A percentile compares a stretch with the other conserved stretches of the same genome.
Conservation (phyloP, 1,140 invertebrate genomes). For the Drosophila micromelanica region DNA sequence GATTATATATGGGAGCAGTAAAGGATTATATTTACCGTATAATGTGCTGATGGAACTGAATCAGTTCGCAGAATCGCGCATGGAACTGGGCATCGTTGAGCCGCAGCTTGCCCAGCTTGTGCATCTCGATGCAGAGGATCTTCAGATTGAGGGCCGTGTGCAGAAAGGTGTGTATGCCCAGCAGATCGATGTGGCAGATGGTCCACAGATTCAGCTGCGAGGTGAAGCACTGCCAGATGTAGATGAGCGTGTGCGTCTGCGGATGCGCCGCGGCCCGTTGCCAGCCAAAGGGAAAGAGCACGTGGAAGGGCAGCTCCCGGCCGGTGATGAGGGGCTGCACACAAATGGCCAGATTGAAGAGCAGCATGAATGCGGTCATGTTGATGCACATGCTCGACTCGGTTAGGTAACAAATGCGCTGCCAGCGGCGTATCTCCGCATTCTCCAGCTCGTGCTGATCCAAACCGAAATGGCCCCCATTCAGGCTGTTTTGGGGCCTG, state of each 20-base stretch:
- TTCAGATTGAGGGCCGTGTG: slow-evolving; percentile 71
- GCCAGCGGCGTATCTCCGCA: slow-evolving; percentile 41
- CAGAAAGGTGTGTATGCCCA: slow-evolving; percentile 52
- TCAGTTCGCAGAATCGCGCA: slow-evolving; percentile 25
- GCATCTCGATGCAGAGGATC: slow-evolving; percentile 55
- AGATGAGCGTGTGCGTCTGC: slow-evolving; percentile 23
- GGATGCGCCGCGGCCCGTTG: slow-evolving; percentile 45
- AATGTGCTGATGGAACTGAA: slow-evolving; percentile 66
- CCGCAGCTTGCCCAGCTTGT: slow-evolving; percentile 33
- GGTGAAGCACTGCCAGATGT: slow-evolving; percentile 40
- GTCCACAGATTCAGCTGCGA: slow-evolving; percentile 45
- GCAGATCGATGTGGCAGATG: slow-evolving; percentile 61
- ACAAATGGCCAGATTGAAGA: slow-evolving; percentile 55
- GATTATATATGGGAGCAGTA: neutral
- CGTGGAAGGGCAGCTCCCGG: slow-evolving; percentile 48
- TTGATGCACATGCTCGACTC: slow-evolving; percentile 37
- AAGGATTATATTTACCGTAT: slow-evolving; percentile 42
- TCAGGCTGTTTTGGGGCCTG: neutral
- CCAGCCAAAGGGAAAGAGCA: slow-evolving; percentile 53
- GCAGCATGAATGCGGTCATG: slow-evolving; percentile 13
- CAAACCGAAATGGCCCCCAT: neutral
- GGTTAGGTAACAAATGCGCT: slow-evolving; percentile 52
- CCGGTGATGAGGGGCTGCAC: slow-evolving; percentile 45
- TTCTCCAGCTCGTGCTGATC: neutral
- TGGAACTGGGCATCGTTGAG: slow-evolving; percentile 34